phyloP scores from a whole-genome alignment of 2,113 vertebrate species.

The Lepus europaeus region DNA sequence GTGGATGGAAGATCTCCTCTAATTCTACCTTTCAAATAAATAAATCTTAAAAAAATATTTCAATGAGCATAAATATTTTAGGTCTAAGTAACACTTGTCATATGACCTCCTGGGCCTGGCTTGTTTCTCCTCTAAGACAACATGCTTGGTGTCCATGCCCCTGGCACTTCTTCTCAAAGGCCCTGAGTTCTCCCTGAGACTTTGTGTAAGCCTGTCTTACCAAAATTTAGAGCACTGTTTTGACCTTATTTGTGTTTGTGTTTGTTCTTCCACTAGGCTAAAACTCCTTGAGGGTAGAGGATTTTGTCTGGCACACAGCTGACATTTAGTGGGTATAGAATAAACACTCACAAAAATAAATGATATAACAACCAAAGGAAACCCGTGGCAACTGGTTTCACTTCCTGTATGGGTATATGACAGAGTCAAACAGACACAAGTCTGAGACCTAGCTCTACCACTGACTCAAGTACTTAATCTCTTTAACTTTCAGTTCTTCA shows the following conservation, averaged over 20 bases:
- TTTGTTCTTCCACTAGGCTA: background rate
- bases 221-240: background rate
- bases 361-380: background rate
- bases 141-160: background rate
- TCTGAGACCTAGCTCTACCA: conserved; percentile 13
- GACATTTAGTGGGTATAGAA: conserved; percentile 21
- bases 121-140: conserved; percentile 29
- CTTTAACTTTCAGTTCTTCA: conserved; percentile 19
- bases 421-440: conserved; percentile 1
- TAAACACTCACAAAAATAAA: conserved; percentile 47
- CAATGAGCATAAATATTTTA: conserved; percentile 57
- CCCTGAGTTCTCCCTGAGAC: conserved; percentile 16
- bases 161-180: conserved; percentile 50
- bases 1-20: no score
- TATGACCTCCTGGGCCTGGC: background rate
- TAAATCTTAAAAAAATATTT: background rate
- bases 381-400: conserved; percentile 40
- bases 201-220: conserved; percentile 36
- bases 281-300: conserved; percentile 13
- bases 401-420: background rate
- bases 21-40: no score
- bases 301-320: conserved; percentile 16
- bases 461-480: background rate
- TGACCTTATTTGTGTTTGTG: background rate
- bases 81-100: conserved; percentile 14